phyloP scores from a whole-genome alignment of 1,140 invertebrate species.

The Linepithema humile region DNA sequence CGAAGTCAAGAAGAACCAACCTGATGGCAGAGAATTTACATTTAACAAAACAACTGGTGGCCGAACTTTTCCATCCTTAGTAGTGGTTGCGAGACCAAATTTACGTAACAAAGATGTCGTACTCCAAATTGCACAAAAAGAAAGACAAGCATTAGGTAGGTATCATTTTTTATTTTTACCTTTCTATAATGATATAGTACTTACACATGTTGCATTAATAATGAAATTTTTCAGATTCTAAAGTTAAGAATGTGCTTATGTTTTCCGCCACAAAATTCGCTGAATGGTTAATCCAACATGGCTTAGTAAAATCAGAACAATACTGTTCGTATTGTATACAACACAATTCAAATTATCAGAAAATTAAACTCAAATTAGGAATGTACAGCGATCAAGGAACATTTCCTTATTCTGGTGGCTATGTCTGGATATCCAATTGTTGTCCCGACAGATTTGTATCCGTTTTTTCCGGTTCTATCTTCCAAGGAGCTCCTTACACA shows the following conservation, averaged over 20 bases:
- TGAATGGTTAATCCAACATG: slow-evolving; percentile 95
- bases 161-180: not conserved
- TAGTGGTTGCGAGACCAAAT: slow-evolving; percentile 91
- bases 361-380: slow-evolving; percentile 89
- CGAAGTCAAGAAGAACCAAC: slow-evolving; percentile 82
- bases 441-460: slow-evolving; percentile 93
- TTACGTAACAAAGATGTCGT: slow-evolving; percentile 87
- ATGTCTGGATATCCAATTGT: slow-evolving; percentile 95
- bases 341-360: slow-evolving; percentile 84
- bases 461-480: slow-evolving; percentile 93
- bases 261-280: slow-evolving; percentile 92
- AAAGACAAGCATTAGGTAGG: slow-evolving; percentile 84
- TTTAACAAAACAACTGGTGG: slow-evolving; percentile 92
- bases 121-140: slow-evolving; percentile 76
- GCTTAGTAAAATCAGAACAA: slow-evolving; percentile 91
- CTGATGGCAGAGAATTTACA: slow-evolving; percentile 89
- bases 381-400: slow-evolving; percentile 94
- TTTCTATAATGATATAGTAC: not conserved
- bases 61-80: slow-evolving; percentile 93
- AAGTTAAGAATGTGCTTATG: slow-evolving; percentile 92
- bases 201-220: not conserved
- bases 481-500: slow-evolving; percentile 92
- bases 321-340: slow-evolving; percentile 88
- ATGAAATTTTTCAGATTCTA: slow-evolving; percentile 81
- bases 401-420: slow-evolving; percentile 94